These are phyloP conservation scores for Pelagia noctiluca DNA, from an alignment of 30 jellyfish, hydroid and myxozoan genomes.

Conservation along the genomic window DNA sequence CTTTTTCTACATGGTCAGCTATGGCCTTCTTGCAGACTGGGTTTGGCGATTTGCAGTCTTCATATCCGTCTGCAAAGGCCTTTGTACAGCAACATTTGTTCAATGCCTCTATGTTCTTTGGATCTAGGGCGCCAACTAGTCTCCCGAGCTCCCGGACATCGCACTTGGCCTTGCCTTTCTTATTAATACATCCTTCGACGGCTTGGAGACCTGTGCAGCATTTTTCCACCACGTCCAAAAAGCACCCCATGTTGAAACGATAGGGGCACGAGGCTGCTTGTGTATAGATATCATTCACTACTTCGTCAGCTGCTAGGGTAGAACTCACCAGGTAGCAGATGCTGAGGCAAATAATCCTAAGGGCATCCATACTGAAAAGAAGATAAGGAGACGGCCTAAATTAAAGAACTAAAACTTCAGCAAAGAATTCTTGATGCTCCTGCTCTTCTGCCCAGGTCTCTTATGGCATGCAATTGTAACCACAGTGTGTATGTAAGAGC, in stretches of 20 bases:
- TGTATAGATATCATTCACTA: not conserved
- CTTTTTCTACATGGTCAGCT: not conserved
- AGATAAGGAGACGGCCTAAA: too few relatives aligned
- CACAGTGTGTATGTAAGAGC: too few relatives aligned
- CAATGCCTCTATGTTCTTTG: not conserved
- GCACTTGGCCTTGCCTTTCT: not conserved
- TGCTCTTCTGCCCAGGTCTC: too few relatives aligned
- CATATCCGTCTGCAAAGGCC: not conserved
- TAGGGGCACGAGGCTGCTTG: not conserved
- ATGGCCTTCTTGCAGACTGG: not conserved
- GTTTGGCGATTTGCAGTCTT: not conserved
- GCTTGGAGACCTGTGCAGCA: not conserved
- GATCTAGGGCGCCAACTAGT: not conserved
- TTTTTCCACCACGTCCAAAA: not conserved
- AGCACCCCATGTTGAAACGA: slow-evolving; percentile 4
- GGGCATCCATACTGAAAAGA: too few relatives aligned
- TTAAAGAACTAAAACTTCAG: too few relatives aligned
- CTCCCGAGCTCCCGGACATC: not conserved
- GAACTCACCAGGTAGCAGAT: too few relatives aligned
- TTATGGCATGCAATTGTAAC: too few relatives aligned
- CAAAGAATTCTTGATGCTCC: too few relatives aligned
- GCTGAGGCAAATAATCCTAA: too few relatives aligned
- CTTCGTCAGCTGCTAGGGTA: too few relatives aligned
- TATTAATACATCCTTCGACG: not conserved
- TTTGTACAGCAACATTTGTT: not conserved